Base-by-base conservation (phyloP, 2,113 vertebrate species). In the Tursiops truncatus region DNA sequence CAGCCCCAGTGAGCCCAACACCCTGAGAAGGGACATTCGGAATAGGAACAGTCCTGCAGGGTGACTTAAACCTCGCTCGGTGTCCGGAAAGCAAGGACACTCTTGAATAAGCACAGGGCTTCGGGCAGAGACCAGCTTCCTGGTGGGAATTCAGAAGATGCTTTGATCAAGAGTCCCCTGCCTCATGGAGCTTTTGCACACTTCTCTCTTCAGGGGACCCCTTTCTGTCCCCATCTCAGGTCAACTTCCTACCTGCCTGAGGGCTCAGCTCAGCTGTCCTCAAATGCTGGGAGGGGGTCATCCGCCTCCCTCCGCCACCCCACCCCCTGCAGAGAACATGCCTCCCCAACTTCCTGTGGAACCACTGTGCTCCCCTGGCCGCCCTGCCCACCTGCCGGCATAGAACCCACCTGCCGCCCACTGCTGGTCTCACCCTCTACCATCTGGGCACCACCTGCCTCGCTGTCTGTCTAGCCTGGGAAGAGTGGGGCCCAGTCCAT, bases 261-360 rank as follows among this genome's bases (percentile, higher is more conserved):
- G 11, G 74, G 28, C 74, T 79, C 76, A 53, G 33, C 50, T 79
- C 50, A 36, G 50, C 50, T 31, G 50, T 38, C n/a, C 50, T 73
- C 67, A 31, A 68, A 58, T 28, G 53, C 36, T 4, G 3, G 67
- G n/a, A 50, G 47, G 47, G 47, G 15, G 65, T 47, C 12, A 31
- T 50, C 74, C 0, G 5, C 58, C 58, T 23, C 58, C 21, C 20
- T 21, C 74, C 0, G 0, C 14, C 8, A 3, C 25, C 41, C 41
- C 26, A 8, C 0, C 1, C 41, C 38, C 71, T 2, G 6, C 18
- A 9, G 50, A 79, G 47, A 56, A 20, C 33, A 7, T 12, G 1
- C n/a, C 6, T 44, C 71, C 11, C 71, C 6, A n/a, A 11, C 31
- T 14, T 31, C 50, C 23, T 18, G 8, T 7, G 33, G 33, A 33